Base-by-base conservation (phyloP, 2,797 vertebrate species). In the Yasuhikotakia modesta region DNA sequence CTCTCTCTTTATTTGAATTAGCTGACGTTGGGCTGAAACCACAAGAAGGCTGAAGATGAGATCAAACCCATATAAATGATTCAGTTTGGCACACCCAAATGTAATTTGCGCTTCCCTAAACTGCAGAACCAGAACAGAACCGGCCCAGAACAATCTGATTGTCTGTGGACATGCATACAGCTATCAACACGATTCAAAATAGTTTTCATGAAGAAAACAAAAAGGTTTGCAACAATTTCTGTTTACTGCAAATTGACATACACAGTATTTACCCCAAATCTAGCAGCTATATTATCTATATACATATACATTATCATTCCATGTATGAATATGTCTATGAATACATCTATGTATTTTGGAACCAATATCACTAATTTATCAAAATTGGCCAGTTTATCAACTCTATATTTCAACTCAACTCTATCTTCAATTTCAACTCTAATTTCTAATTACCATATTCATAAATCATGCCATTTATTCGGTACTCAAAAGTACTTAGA, bases 1-100 rank as follows among this genome's bases (percentile, higher is more conserved):
- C 35, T 53, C n/a, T 48, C 39, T 55, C 8, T 58, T 46, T 76
- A 24, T 48, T 27, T 68, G 73, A 81, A 24, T 5, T 73, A 58
- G 57, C 73, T 53, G 77, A 67, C 1, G 4, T 73, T 48, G 3
- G 22, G 30, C 21, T 57, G 55, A 74, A 72, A 79, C 43, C 52
- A 58, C 76, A 72, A 70, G 70, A 32, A 73, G 72, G 72, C 65
- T 73, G 24, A 32, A 66, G 46, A 82, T 76, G 58, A 77, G 70
- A 79, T 81, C 58, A 81, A 76, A 52, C 22, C 52, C 43, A 55
- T 73, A 81, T 79, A 81, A 85, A 85, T 79, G 65, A 76, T 81
- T 76, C 58, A 81, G 72, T 73, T 57, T 60, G 73, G 69, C 75
- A 79, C 53, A 79, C 64, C 21, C 19, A 71, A 82, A 78, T 84